Conservation (phyloP, 1,140 invertebrate species). For the Drosophila pandora region DNA sequence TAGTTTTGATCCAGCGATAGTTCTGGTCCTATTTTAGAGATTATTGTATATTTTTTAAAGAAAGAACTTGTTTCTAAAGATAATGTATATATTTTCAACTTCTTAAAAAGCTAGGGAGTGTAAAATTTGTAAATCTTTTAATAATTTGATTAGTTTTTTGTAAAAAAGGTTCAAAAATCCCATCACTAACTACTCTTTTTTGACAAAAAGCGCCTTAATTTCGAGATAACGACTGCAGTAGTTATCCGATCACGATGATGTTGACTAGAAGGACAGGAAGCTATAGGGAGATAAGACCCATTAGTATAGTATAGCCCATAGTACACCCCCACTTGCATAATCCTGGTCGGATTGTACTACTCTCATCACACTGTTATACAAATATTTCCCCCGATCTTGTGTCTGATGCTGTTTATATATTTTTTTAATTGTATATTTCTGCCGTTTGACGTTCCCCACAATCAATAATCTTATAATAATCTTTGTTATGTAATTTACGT, state of each 20-base stretch:
- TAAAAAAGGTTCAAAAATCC: not conserved
- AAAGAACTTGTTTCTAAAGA: too few species aligned
- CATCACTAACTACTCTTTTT: not conserved
- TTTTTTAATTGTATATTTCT: not conserved
- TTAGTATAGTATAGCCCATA: not conserved
- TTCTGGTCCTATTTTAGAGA: too few species aligned
- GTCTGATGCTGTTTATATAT: not conserved
- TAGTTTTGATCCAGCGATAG: too few species aligned
- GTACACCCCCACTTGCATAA: not conserved
- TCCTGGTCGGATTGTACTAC: not conserved
- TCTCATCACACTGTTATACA: not conserved
- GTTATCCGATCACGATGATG: constrained; percentile 29
- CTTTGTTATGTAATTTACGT: constrained; percentile 43
- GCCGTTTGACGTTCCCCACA: constrained; percentile 14
- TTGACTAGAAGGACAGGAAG: not conserved
- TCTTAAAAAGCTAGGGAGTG: too few species aligned
- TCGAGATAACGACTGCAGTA: constrained; percentile 20
- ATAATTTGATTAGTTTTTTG: not conserved
- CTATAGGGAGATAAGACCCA: not conserved
- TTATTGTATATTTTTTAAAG: too few species aligned
- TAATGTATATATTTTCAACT: too few species aligned
- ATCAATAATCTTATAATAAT: constrained; percentile 38
- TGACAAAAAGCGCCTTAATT: constrained; percentile 13
- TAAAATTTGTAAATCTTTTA: not conserved
- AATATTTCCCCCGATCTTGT: not conserved